Evolutionary conservation across 2,797 vertebrate genomes (phyloP).

Genomic region (Amphiprion clarkii): DNA sequence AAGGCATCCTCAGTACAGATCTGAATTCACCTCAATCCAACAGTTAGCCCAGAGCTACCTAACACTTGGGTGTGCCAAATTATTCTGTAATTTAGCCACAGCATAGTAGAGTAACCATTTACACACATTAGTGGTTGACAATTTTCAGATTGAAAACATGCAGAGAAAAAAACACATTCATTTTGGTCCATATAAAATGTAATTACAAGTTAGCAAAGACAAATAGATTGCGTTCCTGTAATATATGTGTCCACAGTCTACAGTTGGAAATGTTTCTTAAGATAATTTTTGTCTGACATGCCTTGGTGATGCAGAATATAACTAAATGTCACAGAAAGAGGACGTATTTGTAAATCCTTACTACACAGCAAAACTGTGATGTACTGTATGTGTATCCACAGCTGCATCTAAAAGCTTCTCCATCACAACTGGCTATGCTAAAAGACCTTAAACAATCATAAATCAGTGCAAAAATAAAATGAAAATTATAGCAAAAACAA

Average conservation of each 20-base stretch:
- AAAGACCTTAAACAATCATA: conserved; percentile 30
- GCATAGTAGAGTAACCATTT: background rate
- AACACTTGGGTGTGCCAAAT: conserved; percentile 25
- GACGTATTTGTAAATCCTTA: background rate
- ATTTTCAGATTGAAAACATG: background rate
- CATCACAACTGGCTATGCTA: conserved; percentile 21
- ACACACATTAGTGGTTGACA: background rate
- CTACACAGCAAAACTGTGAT: background rate
- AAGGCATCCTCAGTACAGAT: conserved; percentile 51
- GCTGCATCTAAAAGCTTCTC: conserved; percentile 18
- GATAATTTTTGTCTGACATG: conserved; percentile 5
- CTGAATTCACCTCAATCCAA: conserved; percentile 42
- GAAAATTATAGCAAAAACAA: too few species aligned
- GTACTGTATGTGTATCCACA: background rate
- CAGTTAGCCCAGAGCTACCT: conserved; percentile 25
- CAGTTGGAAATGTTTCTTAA: conserved; percentile 1
- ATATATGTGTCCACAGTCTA: conserved; percentile 1
- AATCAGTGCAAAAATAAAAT: conserved; percentile 20
- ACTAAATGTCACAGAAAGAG: conserved; percentile 11
- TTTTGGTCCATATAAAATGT: background rate
- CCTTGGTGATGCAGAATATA: conserved; percentile 29
- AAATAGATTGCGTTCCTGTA: background rate
- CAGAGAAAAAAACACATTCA: background rate
- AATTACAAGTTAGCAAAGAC: background rate
- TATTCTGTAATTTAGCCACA: conserved; percentile 29